phyloP scores from a whole-genome alignment of 2,113 vertebrate species.

The Cyprinodon variegatus region DNA sequence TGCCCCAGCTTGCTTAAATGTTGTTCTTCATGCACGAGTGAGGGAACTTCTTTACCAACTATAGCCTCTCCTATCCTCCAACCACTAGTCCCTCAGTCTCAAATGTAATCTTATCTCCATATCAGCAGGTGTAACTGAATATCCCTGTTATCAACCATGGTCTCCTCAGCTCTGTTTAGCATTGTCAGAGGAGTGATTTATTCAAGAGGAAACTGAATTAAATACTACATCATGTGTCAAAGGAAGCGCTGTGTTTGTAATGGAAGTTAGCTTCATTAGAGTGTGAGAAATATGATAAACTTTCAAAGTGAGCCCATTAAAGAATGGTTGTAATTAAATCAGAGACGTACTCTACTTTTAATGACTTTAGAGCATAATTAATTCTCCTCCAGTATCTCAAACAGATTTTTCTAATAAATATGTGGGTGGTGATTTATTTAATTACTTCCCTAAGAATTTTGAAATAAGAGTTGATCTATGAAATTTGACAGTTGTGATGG shows the following conservation, averaged over 20 bases:
- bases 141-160: constrained; percentile 66
- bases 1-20: constrained; percentile 49
- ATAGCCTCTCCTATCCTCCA: constrained; percentile 23
- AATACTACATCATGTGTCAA: constrained; percentile 64
- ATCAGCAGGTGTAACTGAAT: constrained; percentile 78
- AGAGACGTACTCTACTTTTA: constrained; percentile 69
- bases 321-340: constrained; percentile 72
- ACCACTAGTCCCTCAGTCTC: constrained; percentile 65
- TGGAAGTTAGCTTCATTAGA: constrained; percentile 56
- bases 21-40: constrained; percentile 69
- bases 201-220: constrained; percentile 38
- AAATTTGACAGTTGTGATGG: constrained; percentile 68
- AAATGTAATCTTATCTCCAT: constrained; percentile 80
- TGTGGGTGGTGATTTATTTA: constrained; percentile 72
- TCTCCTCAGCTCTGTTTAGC: constrained; percentile 70
- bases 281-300: constrained; percentile 59
- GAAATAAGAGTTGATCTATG: constrained; percentile 63
- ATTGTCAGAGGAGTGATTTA: constrained; percentile 70
- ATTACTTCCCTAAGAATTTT: constrained; percentile 63
- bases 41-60: constrained; percentile 45
- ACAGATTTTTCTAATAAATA: constrained; percentile 69
- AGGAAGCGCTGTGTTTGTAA: constrained; percentile 38
- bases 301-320: constrained; percentile 63
- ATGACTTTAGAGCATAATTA: constrained; percentile 74
- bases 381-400: constrained; percentile 68